phyloP scores from a whole-genome alignment of 2,113 vertebrate genomes.

The Rhinogobius similis region DNA sequence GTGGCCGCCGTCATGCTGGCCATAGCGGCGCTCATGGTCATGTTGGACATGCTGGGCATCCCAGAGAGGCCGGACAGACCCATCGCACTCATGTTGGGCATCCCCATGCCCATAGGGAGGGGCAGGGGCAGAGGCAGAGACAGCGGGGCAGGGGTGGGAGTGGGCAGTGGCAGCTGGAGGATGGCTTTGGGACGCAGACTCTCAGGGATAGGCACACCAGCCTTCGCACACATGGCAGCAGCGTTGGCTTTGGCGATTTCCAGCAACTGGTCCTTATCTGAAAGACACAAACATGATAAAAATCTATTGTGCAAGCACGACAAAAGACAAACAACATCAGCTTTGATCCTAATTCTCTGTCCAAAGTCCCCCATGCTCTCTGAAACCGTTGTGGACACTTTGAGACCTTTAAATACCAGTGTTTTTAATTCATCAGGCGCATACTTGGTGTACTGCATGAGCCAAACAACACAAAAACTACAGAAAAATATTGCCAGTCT shows the following conservation, averaged over 20 bases:
- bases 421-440: too few species aligned
- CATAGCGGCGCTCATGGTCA: constrained; percentile 81
- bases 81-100: constrained; percentile 73
- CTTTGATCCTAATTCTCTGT: background rate
- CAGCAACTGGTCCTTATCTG: constrained; percentile 97
- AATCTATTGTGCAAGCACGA: background rate
- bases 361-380: too few species aligned
- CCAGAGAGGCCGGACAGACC: constrained; percentile 71
- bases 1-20: constrained; percentile 83
- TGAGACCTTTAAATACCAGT: too few species aligned
- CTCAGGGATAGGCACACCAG: constrained; percentile 93
- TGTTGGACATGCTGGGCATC: constrained; percentile 79
- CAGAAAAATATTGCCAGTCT: too few species aligned
- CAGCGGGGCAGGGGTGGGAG: constrained; percentile 74
- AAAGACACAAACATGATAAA: constrained; percentile 2
- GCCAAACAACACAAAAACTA: too few species aligned
- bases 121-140: constrained; percentile 78
- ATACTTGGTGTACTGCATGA: too few species aligned
- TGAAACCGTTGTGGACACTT: too few species aligned
- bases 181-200: constrained; percentile 91
- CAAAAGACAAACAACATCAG: background rate
- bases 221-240: constrained; percentile 98
- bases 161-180: constrained; percentile 84
- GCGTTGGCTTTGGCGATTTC: constrained; percentile 99
- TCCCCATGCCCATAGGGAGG: constrained; percentile 75